Evolutionary conservation across 2,797 vertebrate species (phyloP).

Genomic region (Melopsittacus undulatus): DNA sequence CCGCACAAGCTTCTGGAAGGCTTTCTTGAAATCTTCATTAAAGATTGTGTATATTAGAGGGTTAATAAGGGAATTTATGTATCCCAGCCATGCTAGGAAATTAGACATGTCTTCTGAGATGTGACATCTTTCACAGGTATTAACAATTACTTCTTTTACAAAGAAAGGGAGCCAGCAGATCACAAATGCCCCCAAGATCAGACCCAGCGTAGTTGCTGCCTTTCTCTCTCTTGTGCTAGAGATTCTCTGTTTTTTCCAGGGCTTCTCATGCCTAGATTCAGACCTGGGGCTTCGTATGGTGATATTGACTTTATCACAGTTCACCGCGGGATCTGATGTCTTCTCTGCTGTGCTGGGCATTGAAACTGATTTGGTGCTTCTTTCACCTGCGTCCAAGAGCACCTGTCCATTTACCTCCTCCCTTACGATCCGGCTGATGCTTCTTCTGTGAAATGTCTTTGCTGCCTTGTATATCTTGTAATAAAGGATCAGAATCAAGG

Average conservation of each 20-base stretch:
- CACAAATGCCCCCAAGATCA: constrained; percentile 96
- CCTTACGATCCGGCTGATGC: constrained; percentile 86
- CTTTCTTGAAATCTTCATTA: constrained; percentile 99
- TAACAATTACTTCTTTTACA: constrained; percentile 95
- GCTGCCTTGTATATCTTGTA: constrained; percentile 98
- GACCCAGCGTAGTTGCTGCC: constrained; percentile 92
- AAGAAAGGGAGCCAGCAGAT: constrained; percentile 99
- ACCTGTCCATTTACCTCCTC: constrained; percentile 90
- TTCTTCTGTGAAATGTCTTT: constrained; percentile 92
- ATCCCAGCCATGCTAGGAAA: constrained; percentile 96
- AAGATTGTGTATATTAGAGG: constrained; percentile 98
- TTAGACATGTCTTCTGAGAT: constrained; percentile 90
- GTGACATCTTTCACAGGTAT: constrained; percentile 87
- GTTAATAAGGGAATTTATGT: constrained; percentile 97
- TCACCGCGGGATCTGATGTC: constrained; percentile 90
- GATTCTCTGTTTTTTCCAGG: constrained; percentile 89
- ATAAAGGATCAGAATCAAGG: constrained; percentile 96
- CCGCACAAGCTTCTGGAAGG: constrained; percentile 93
- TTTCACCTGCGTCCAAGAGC: constrained; percentile 83
- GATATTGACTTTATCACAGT: constrained; percentile 82
- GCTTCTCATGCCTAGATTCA: constrained; percentile 83
- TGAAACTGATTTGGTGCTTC: constrained; percentile 79
- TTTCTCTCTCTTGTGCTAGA: constrained; percentile 91
- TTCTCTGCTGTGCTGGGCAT: constrained; percentile 86
- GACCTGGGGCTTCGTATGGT: constrained; percentile 77